Evolutionary conservation across 2,797 vertebrate genomes (phyloP).

Genomic region (Anisognathus igniventris): DNA sequence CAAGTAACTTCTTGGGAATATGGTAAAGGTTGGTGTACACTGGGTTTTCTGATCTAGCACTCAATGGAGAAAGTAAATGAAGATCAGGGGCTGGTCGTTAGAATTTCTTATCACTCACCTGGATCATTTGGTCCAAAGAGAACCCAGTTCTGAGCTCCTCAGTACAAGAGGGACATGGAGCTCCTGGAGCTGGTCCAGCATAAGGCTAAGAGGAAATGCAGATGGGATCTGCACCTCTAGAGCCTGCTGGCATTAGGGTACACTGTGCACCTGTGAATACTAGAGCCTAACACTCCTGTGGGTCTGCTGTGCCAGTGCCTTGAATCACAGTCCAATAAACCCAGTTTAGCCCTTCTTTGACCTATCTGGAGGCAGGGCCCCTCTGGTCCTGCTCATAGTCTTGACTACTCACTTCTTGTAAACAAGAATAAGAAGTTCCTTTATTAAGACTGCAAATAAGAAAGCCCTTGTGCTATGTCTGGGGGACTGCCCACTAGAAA

Average conservation of each 20-base stretch:
- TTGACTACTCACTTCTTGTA: neutral
- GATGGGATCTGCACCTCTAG: neutral
- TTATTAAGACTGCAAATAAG: neutral
- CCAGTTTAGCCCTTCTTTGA: neutral
- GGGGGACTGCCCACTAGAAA: neutral
- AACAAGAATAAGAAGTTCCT: neutral
- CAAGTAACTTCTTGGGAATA: neutral
- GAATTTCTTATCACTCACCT: neutral
- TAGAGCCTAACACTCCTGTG: too few species aligned
- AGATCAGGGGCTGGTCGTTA: neutral
- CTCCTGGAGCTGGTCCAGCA: neutral
- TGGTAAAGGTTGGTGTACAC: neutral
- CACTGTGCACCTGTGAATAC: neutral
- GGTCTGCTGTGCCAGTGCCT: too few species aligned
- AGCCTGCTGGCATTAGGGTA: neutral
- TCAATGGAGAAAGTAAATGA: neutral
- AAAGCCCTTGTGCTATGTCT: accelerated
- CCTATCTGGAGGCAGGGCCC: neutral
- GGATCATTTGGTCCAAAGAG: neutral
- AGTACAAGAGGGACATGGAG: neutral
- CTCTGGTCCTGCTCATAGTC: neutral
- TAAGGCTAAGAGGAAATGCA: neutral
- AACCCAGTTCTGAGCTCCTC: neutral
- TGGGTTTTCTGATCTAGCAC: neutral
- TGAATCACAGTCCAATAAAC: neutral